Evolutionary conservation across 2,888 invertebrate species (phyloP), one percentile per base, ranked within the genome.

Genomic region (Acholoe squamosa): DNA sequence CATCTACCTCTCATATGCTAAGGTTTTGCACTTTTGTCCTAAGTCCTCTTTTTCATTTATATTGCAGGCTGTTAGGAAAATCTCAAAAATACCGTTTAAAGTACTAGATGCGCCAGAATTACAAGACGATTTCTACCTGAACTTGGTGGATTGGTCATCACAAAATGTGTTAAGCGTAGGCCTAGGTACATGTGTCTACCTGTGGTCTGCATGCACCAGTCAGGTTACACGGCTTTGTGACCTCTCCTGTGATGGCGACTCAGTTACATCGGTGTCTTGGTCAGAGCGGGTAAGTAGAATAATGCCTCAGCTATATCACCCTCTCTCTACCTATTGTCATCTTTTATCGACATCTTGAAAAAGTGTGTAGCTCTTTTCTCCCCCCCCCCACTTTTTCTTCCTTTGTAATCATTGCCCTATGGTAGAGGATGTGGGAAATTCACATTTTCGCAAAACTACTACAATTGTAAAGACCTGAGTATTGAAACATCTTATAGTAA

Each of bases 131-230:
- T 99, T 99, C 96, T 99, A 99, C 96, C 96, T 99, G 93, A 99
- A 99, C 96, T 97, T 99, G 92, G 99, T 99, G 56, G 99, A 99
- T 96, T 99, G 99, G 99, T 99, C 99, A 7, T 98, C 99, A 89
- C 99, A 99, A 96, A 99, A 99, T 96, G 98, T 99, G 56, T 97
- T 99, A 91, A 99, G 99, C 95, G 99, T 99, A 1, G 99, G 99
- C 0, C 96, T 99, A 31, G 99, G 99, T 54, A 98, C 98, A 94
- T 99, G 99, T 96, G 99, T 99, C 0, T 99, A 99, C 96, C 96
- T 99, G 91, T 99, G 99, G 99, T 99, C 99, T 94, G 99, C 99
- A 16, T 99, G 98, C 95, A 99, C 99, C 92, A 99, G 99, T 96
- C 99, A 99, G 97, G 96, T 99, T 92, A 99, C 99, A 43, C 97